These are phyloP conservation scores for Calephelis perditalis DNA, from an alignment of 2,888 invertebrate genomes.

Conservation along the genomic window DNA sequence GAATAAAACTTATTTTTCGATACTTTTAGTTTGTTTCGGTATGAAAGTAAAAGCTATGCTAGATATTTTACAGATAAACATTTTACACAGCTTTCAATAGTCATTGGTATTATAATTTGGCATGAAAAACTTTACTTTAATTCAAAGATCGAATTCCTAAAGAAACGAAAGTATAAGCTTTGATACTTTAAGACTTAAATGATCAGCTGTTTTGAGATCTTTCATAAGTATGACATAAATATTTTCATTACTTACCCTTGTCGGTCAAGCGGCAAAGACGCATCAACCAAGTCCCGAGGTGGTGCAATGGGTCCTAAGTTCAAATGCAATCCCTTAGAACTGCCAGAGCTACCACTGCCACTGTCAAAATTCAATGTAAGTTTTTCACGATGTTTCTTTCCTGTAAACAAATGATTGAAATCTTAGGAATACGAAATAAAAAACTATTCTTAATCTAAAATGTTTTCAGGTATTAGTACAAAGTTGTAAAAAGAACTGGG, in stretches of 20 bases:
- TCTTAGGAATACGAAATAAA: neutral
- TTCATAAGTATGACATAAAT: constrained; percentile 7
- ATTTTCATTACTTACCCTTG: constrained; percentile 83
- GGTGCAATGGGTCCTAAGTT: constrained; percentile 83
- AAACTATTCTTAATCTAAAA: neutral
- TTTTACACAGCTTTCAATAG: no score
- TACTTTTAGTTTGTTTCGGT: no score
- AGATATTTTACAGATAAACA: no score
- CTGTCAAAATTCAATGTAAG: constrained; percentile 85
- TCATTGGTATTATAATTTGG: no score
- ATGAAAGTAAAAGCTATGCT: no score
- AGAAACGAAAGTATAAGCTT: no score
- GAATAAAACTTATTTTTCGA: no score
- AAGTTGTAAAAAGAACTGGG: no score
- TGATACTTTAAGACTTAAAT: no score
- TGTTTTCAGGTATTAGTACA: neutral
- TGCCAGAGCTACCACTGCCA: constrained; percentile 63
- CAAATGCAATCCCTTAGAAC: constrained; percentile 81
- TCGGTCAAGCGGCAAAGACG: constrained; percentile 88
- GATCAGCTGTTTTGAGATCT: neutral
- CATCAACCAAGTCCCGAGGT: constrained; percentile 87
- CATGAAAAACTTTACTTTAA: no score
- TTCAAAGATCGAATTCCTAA: no score
- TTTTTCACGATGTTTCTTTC: constrained; percentile 81
- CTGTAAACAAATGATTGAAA: constrained; percentile 47